Evolutionary conservation across 2,797 vertebrate species (phyloP), one percentile per base, ranked within the genome.

Genomic region (Trachops cirrhosus): DNA sequence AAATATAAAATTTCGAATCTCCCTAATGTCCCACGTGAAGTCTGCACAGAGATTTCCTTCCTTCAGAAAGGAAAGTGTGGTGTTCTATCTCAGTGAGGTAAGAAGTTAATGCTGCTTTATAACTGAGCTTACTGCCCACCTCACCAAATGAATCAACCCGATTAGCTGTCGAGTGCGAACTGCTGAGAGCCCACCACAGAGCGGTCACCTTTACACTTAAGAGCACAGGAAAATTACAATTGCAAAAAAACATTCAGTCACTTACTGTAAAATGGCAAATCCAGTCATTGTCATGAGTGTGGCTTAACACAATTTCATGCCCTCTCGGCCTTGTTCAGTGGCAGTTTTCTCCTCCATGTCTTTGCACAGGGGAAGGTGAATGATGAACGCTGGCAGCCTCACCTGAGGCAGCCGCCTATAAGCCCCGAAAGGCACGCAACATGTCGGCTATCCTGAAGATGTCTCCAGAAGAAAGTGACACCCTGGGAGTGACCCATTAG

Each of bases 131-230:
- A 86, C 73, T 89, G 97, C 50, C 94, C 57, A 54, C 94, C 88
- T 96, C 1, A 1, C 62, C 96, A 52, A 97, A 98, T 98, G 98
- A 98, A 98, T 98, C 98, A 98, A 73, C 26, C 97, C 97, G 98
- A 98, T 98, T 89, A 98, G 98, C 98, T 98, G 98, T 98, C 98
- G 85, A 97, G 93, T 89, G 92, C 80, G 74, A 96, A 96, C 96
- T 90, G 95, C 98, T 95, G 73, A 82, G 97, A 97, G 97, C 96
- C 97, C 80, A 37, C 94, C 78, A n/a, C 3, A 0, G 89, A 94
- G 97, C 91, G 97, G 98, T 98, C 98, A 99, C 98, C 98, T 98
- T 98, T 98, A 98, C 98, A 98, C 98, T 96, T 95, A 98, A 93
- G 98, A 98, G 98, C 98, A 98, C 98, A 98, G 94, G 98, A 96